Evolutionary conservation across 37 sponge, comb jelly and placozoan genomes (phyloP).

Genomic region (Oopsacas minuta): DNA sequence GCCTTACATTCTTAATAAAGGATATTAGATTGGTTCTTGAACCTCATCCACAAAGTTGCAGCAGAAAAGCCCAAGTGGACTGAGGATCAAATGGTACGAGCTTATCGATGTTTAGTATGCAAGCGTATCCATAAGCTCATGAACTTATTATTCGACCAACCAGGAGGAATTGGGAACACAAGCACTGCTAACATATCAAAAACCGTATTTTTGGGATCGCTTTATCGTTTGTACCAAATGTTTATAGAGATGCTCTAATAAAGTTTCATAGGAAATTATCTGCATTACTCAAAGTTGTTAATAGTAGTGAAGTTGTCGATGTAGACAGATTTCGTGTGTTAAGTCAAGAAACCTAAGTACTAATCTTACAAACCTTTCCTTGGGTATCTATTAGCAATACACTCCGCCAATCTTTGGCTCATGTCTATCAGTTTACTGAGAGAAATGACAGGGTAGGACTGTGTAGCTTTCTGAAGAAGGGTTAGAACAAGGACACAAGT

Average conservation of each 20-base stretch:
- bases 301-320: background rate
- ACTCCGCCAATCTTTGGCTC: background rate
- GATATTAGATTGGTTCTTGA: background rate
- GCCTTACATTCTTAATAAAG: background rate
- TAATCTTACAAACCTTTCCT: background rate
- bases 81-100: background rate
- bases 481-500: background rate
- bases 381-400: constrained; percentile 2
- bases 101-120: background rate
- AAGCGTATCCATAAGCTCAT: background rate
- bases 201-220: background rate
- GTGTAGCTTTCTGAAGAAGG: background rate
- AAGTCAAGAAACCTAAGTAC: background rate
- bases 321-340: background rate
- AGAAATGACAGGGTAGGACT: background rate
- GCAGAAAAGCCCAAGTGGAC: background rate
- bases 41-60: background rate
- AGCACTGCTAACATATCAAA: background rate
- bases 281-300: background rate
- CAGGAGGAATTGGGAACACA: background rate
- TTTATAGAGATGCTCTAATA: background rate
- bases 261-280: background rate
- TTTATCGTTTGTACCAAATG: background rate
- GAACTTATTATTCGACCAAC: background rate
- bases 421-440: background rate